A percentile compares a stretch with the other conserved stretches of the same genome.
These are phyloP conservation scores for Cercocebus atys DNA, from an alignment of 2,113 vertebrate species.

Conservation along the genomic window DNA sequence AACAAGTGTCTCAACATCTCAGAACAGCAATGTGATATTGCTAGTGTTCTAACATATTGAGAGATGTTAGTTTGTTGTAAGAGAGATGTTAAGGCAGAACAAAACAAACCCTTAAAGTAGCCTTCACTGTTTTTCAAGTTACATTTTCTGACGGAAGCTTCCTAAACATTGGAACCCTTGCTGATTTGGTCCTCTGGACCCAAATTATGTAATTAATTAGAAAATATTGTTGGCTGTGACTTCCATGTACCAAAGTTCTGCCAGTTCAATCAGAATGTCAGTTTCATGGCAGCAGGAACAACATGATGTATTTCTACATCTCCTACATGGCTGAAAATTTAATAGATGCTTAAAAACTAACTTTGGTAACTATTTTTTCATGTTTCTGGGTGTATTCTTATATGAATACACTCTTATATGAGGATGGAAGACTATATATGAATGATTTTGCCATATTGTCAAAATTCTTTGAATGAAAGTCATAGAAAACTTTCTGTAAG, in stretches of 20 bases:
- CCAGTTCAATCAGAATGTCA: not conserved
- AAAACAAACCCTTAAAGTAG: not conserved
- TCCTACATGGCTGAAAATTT: not conserved
- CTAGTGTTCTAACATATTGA: not conserved
- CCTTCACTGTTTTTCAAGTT: not conserved
- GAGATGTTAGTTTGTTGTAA: not conserved
- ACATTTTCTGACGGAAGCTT: not conserved
- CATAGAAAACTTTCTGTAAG: not conserved
- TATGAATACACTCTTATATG: not conserved
- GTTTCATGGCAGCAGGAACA: not conserved
- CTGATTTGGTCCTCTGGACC: not conserved
- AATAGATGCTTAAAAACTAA: not conserved
- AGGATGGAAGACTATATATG: not conserved
- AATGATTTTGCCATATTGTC: not conserved
- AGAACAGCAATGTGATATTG: not conserved
- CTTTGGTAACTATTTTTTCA: not conserved
- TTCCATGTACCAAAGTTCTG: not conserved
- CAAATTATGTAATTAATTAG: not conserved
- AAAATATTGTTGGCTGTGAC: not conserved
- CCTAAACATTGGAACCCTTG: not conserved
- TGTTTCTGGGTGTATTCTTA: not conserved
- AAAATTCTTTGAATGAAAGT: slow-evolving; percentile 18
- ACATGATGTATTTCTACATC: not conserved
- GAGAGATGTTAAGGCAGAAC: not conserved
- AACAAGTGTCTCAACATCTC: not conserved